Conservation (phyloP, 2,797 vertebrate species). For the Notoglanidium macrostoma region DNA sequence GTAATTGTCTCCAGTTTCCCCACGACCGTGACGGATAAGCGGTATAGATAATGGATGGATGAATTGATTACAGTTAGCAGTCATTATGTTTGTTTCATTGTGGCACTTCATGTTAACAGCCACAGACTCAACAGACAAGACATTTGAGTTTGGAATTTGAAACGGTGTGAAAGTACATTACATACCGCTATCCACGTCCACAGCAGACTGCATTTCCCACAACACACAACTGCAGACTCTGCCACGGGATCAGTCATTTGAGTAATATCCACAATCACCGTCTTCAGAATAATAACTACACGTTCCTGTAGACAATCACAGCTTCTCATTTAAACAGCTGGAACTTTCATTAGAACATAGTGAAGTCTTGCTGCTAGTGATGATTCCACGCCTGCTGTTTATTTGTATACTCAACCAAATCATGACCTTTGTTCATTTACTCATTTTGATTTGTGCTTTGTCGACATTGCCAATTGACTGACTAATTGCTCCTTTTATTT, state of each 20-base stretch:
- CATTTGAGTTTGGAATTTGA: not conserved
- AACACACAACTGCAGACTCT: not conserved
- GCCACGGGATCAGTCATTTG: not conserved
- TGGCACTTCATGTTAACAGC: not conserved
- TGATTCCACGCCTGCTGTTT: not conserved
- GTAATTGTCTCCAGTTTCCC: no score
- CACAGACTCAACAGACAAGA: not conserved
- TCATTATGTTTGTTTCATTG: not conserved
- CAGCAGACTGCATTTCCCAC: not conserved
- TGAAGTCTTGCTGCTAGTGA: not conserved
- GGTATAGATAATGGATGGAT: no score
- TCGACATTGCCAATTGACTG: not conserved
- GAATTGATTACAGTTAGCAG: not conserved
- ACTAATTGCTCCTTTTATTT: not conserved
- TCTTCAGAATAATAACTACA: not conserved
- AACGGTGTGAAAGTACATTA: not conserved
- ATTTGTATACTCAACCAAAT: not conserved
- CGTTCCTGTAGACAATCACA: not conserved
- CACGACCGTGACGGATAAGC: no score
- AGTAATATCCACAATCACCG: not conserved
- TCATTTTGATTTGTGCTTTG: not conserved
- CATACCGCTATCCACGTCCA: not conserved
- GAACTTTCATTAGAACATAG: not conserved
- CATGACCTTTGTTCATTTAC: constrained; percentile 4
- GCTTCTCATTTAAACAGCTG: not conserved